A percentile compares a stretch with the other conserved stretches of the same genome.
Conservation (phyloP, 2,113 vertebrate species). For the Gracilinanus agilis region DNA sequence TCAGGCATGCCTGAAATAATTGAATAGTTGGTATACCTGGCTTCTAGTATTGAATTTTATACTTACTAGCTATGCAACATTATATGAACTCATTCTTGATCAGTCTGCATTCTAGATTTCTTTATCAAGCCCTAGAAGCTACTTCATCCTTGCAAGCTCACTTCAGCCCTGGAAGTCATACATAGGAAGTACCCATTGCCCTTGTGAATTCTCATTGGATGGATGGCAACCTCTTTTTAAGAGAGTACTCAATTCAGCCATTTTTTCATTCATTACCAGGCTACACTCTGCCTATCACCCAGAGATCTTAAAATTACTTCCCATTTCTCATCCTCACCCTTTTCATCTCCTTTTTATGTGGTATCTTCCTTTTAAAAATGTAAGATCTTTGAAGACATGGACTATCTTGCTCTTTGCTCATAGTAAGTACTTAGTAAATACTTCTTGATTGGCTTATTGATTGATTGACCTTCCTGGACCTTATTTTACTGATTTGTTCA, state of each 20-base stretch:
- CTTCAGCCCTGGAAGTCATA: background rate
- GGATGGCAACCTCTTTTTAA: background rate
- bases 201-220: background rate
- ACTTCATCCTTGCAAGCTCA: background rate
- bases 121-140: background rate
- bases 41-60: background rate
- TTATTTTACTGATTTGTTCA: background rate
- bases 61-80: background rate
- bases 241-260: background rate
- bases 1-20: background rate
- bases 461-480: background rate
- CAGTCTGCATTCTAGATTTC: background rate
- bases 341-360: no score
- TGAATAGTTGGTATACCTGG: background rate
- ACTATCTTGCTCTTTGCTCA: background rate
- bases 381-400: background rate
- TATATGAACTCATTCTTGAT: background rate
- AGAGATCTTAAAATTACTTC: background rate
- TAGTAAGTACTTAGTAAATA: no score
- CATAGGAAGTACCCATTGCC: background rate
- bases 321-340: background rate
- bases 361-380: no score
- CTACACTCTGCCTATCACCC: background rate
- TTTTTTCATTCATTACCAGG: background rate
- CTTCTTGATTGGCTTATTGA: no score